Evolutionary conservation across 2,888 invertebrate genomes (phyloP).

Genomic region (Molanna angustata): DNA sequence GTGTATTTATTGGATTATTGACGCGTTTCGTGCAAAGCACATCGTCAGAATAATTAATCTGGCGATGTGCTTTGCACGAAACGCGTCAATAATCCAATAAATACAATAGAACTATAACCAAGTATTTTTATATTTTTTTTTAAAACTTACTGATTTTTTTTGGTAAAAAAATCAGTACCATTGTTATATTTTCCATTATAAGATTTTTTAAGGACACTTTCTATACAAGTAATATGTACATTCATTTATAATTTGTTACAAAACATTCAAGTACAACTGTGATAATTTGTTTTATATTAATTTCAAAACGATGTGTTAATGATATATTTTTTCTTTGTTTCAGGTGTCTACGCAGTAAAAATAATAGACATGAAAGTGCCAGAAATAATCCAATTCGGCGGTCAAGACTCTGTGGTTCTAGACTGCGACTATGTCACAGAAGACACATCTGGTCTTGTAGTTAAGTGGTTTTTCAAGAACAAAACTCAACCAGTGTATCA

Average conservation of each 20-base stretch:
- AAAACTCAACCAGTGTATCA: conserved; percentile 70
- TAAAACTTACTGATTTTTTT: not conserved
- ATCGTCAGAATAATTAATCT: too few relatives aligned
- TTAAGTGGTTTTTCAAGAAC: conserved; percentile 73
- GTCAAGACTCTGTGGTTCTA: conserved; percentile 57
- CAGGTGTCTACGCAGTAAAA: conserved; percentile 58
- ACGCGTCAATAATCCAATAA: too few relatives aligned
- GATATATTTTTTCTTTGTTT: conserved; percentile 34
- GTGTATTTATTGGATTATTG: too few relatives aligned
- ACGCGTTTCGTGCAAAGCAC: too few relatives aligned
- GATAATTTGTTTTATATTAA: too few relatives aligned
- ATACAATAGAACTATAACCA: not conserved
- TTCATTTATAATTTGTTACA: too few relatives aligned
- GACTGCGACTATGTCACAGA: conserved; percentile 71
- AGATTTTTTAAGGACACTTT: too few relatives aligned
- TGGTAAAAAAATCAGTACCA: too few relatives aligned
- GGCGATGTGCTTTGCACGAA: too few relatives aligned
- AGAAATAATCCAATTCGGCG: conserved; percentile 57
- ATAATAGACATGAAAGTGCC: conserved; percentile 62
- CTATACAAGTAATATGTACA: too few relatives aligned
- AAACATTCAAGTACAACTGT: too few relatives aligned
- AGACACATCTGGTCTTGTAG: conserved; percentile 65
- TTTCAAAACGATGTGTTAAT: not conserved
- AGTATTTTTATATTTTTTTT: not conserved
- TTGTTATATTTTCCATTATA: too few relatives aligned